Conservation (phyloP, 2,888 invertebrate genomes). For the Himalopsyche kuldschensis region DNA sequence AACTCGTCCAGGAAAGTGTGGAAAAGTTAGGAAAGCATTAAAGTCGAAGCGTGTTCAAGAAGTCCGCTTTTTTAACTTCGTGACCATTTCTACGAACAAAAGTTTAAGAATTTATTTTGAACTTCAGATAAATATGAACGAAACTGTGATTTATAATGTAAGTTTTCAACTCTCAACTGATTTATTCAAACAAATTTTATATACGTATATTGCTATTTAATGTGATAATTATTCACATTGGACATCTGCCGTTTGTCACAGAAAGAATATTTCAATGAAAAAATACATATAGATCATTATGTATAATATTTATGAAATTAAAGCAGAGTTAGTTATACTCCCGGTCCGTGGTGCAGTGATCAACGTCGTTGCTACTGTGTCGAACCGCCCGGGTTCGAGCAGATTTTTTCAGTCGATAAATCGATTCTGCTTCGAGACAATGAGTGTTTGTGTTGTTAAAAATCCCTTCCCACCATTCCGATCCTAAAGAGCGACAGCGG, state of each 20-base stretch:
- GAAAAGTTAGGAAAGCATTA: not conserved
- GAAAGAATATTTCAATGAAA: too few relatives aligned
- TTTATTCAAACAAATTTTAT: not conserved
- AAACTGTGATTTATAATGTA: not conserved
- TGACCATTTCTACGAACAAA: not conserved
- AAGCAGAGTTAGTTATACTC: too few relatives aligned
- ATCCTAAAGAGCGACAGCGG: too few relatives aligned
- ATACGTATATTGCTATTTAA: not conserved
- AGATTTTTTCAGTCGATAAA: too few relatives aligned
- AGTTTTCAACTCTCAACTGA: not conserved
- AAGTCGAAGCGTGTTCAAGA: not conserved
- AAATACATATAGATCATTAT: too few relatives aligned
- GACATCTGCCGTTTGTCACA: not conserved
- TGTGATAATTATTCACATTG: not conserved
- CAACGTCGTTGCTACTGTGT: too few relatives aligned
- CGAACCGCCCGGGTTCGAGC: too few relatives aligned
- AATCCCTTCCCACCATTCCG: too few relatives aligned
- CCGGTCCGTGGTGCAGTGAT: too few relatives aligned
- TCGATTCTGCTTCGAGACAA: too few relatives aligned
- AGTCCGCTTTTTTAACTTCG: not conserved
- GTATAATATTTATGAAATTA: too few relatives aligned
- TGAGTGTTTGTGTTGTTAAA: too few relatives aligned
- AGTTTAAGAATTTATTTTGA: not conserved
- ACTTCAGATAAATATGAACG: not conserved
- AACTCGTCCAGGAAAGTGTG: not conserved